Percentiles rank a stretch among this genome's conserved stretches.
Evolutionary conservation across 2,797 vertebrate species (phyloP).

Genomic region (Peromyscus melanophrys): DNA sequence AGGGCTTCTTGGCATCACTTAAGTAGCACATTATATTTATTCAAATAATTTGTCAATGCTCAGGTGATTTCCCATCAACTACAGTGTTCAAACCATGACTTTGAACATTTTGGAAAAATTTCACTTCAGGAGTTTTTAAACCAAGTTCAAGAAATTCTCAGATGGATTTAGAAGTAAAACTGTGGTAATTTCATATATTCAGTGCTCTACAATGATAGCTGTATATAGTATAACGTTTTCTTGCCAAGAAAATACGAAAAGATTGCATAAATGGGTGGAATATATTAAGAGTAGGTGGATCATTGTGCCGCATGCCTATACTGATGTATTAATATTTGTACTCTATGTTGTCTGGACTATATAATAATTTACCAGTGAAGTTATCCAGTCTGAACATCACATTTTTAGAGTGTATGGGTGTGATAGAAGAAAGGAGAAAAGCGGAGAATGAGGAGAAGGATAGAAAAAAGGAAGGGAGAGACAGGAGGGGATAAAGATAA

Average conservation of each 20-base stretch:
- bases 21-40: background rate
- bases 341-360: background rate
- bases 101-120: background rate
- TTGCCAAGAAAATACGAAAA: background rate
- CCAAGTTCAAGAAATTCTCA: background rate
- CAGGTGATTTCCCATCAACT: background rate
- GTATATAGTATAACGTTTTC: background rate
- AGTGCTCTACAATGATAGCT: background rate
- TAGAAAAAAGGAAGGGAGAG: background rate
- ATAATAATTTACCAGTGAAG: background rate
- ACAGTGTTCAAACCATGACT: background rate
- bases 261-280: background rate
- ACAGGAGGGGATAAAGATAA: background rate
- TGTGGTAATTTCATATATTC: background rate
- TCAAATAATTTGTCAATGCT: background rate
- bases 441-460: background rate
- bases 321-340: background rate
- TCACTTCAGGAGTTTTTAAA: background rate
- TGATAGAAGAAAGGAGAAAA: background rate
- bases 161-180: background rate
- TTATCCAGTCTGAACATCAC: background rate
- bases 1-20: background rate
- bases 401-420: background rate
- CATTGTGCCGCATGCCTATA: background rate
- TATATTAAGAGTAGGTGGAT: background rate